Evolutionary conservation across 2,113 vertebrate genomes (phyloP).

Genomic region (Petroica traversi): DNA sequence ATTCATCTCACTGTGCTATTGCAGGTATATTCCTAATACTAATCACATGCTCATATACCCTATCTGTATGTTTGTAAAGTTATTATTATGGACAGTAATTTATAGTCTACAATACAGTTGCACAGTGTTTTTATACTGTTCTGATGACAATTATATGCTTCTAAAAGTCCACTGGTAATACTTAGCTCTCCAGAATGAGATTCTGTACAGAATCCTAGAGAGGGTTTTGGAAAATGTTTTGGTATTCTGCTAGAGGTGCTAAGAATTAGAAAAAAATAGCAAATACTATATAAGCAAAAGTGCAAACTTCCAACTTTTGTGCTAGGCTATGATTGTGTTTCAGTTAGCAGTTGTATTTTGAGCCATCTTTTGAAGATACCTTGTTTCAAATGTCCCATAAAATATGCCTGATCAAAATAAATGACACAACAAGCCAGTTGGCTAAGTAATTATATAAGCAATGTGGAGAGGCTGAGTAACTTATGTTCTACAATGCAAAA

Average conservation of each 20-base stretch:
- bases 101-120: neutral
- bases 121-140: neutral
- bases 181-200: neutral
- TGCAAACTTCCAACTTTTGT: neutral
- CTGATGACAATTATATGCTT: neutral
- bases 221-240: neutral
- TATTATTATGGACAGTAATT: neutral
- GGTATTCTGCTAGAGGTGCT: neutral
- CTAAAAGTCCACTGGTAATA: neutral
- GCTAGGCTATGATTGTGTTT: neutral
- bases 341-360: neutral
- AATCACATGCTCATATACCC: conserved; percentile 72
- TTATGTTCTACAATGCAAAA: neutral
- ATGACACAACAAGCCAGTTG: neutral
- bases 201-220: neutral
- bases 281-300: neutral
- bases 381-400: neutral
- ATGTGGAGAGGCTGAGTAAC: neutral
- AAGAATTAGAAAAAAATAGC: neutral
- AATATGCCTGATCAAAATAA: neutral
- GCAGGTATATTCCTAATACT: neutral
- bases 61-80: conserved; percentile 28
- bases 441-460: neutral
- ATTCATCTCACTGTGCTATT: neutral
- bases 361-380: neutral